A percentile compares a stretch with the other conserved stretches of the same genome.
phyloP scores from a whole-genome alignment of 2,888 invertebrate genomes.

The Argyresthia goedartella region DNA sequence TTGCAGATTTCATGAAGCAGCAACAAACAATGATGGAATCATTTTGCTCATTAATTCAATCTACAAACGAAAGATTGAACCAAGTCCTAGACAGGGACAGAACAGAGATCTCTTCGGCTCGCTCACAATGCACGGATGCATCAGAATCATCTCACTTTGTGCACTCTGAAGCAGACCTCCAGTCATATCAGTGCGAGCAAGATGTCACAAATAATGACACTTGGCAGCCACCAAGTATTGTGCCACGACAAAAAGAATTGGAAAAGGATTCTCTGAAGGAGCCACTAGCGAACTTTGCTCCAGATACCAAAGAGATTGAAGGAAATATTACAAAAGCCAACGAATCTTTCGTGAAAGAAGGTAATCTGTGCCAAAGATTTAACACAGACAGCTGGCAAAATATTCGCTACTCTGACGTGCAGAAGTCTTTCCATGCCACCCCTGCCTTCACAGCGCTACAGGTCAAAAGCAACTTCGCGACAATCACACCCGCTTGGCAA shows the following conservation, averaged over 20 bases:
- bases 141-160: background rate
- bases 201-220: background rate
- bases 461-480: constrained; percentile 1
- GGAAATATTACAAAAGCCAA: constrained; percentile 2
- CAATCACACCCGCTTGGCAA: background rate
- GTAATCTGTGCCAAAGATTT: constrained; percentile 1
- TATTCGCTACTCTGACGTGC: constrained; percentile 1
- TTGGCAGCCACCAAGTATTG: background rate
- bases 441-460: constrained; percentile 3
- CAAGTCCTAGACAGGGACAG: background rate
- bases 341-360: background rate
- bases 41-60: background rate
- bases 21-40: background rate
- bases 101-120: background rate
- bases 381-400: constrained; percentile 1
- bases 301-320: constrained; percentile 1
- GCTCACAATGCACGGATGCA: background rate
- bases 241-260: background rate
- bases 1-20: background rate
- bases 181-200: background rate
- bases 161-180: background rate
- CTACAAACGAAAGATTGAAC: background rate
- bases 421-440: constrained; percentile 4
- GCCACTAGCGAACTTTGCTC: background rate
- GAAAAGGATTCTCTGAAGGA: background rate